These are phyloP conservation scores for Micrasema longulum DNA, from an alignment of 1,140 invertebrate genomes.

Conservation along the genomic window DNA sequence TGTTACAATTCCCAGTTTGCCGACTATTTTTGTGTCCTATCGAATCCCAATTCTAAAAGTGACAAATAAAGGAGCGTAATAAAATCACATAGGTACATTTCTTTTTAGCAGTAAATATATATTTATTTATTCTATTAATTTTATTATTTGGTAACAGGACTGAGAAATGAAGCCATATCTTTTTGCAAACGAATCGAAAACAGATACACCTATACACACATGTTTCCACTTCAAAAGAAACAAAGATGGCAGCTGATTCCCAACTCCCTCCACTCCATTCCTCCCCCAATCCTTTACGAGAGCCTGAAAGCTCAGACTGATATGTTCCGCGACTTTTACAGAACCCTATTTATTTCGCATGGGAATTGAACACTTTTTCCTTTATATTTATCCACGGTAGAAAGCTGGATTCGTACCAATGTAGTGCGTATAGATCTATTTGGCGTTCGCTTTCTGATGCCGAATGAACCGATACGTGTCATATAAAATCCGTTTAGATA, in stretches of 20 bases:
- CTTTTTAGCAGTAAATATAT: too few relatives aligned
- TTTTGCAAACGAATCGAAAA: constrained; percentile 31
- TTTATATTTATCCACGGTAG: constrained; percentile 16
- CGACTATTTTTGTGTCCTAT: too few relatives aligned
- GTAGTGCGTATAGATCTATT: constrained; percentile 35
- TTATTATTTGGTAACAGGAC: too few relatives aligned
- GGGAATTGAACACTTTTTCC: constrained; percentile 38
- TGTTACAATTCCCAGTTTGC: too few relatives aligned
- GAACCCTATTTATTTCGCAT: constrained; percentile 40
- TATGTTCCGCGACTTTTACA: constrained; percentile 35
- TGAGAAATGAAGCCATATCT: constrained; percentile 18
- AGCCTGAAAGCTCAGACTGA: constrained; percentile 34
- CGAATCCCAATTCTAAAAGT: too few relatives aligned
- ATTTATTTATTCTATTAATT: too few relatives aligned
- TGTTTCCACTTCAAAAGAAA: constrained; percentile 41
- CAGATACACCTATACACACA: constrained; percentile 16
- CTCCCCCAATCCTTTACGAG: constrained; percentile 11
- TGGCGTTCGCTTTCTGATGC: constrained; percentile 17
- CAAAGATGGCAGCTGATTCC: constrained; percentile 41
- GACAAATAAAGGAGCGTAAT: too few relatives aligned
- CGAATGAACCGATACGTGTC: constrained; percentile 22
- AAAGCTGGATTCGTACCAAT: constrained; percentile 24
- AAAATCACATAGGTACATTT: too few relatives aligned
- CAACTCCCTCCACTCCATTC: constrained; percentile 1
- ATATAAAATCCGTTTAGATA: constrained; percentile 30